phyloP scores from a whole-genome alignment of 2,113 vertebrate genomes.

The Alouatta palliata region DNA sequence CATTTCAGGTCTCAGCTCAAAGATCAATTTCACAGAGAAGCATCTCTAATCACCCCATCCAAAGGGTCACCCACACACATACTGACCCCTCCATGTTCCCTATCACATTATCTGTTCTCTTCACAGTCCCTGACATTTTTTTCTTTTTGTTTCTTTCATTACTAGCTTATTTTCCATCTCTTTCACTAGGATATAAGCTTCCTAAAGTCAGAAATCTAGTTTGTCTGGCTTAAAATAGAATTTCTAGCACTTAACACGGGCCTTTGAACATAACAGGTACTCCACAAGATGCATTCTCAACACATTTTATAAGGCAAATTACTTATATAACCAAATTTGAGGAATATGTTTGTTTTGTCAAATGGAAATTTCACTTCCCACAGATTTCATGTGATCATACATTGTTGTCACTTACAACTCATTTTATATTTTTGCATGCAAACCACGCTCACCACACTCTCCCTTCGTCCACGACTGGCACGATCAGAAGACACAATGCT shows the following conservation, averaged over 20 bases:
- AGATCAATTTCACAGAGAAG: background rate
- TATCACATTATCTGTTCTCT: background rate
- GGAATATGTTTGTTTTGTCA: background rate
- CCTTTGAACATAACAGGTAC: background rate
- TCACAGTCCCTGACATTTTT: background rate
- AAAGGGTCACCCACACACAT: background rate
- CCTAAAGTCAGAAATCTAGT: background rate
- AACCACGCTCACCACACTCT: conserved; percentile 90
- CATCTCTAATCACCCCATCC: background rate
- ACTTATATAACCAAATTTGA: background rate
- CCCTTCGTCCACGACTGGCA: conserved; percentile 84
- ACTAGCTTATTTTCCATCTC: background rate
- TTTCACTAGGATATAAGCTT: background rate
- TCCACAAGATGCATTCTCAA: background rate
- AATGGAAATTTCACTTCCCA: background rate
- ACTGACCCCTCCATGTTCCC: background rate
- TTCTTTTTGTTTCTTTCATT: background rate
- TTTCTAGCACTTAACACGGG: background rate
- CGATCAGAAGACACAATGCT: conserved; percentile 88
- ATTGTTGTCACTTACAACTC: background rate
- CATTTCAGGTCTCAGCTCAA: background rate
- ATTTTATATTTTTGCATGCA: conserved; percentile 54
- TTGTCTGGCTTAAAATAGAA: background rate
- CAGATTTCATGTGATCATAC: background rate
- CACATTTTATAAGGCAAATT: background rate